phyloP scores from a whole-genome alignment of 2,797 vertebrate genomes.

The Sebastiscus albofasciatus region DNA sequence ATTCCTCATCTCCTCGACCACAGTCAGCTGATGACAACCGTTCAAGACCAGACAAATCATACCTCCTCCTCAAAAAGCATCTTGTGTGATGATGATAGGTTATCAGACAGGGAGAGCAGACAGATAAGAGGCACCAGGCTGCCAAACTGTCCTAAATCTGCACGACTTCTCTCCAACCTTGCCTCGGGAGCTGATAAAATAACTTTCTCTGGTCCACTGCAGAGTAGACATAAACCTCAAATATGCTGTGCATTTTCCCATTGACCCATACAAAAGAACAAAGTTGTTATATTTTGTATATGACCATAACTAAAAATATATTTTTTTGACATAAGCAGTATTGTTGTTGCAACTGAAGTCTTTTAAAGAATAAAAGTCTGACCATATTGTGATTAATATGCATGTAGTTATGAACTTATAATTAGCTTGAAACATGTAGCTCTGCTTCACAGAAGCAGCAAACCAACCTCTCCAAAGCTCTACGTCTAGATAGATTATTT shows the following conservation, averaged over 20 bases:
- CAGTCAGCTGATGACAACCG: constrained; percentile 51
- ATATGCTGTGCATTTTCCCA: background rate
- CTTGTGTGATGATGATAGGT: constrained; percentile 50
- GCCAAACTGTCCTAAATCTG: constrained; percentile 35
- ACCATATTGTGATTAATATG: background rate
- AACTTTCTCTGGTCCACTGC: constrained; percentile 4
- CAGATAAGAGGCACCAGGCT: constrained; percentile 57
- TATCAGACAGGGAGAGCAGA: constrained; percentile 46
- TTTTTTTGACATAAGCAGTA: background rate
- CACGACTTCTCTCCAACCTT: constrained; percentile 30
- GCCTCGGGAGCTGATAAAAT: constrained; percentile 35
- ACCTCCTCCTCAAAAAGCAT: constrained; percentile 43
- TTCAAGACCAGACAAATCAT: constrained; percentile 60
- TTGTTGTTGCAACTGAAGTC: background rate
- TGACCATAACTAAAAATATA: background rate
- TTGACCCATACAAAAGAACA: background rate
- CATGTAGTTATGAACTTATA: background rate
- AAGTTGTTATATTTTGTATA: background rate
- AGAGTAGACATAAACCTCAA: constrained; percentile 11
- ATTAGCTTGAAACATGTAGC: background rate
- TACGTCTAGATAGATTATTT: background rate
- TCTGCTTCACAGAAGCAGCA: background rate
- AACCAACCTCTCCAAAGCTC: background rate
- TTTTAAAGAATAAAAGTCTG: background rate
- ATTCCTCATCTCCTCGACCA: constrained; percentile 45